These are phyloP conservation scores for Decapterus maruadsi DNA, from an alignment of 2,797 vertebrate genomes.

Conservation along the genomic window DNA sequence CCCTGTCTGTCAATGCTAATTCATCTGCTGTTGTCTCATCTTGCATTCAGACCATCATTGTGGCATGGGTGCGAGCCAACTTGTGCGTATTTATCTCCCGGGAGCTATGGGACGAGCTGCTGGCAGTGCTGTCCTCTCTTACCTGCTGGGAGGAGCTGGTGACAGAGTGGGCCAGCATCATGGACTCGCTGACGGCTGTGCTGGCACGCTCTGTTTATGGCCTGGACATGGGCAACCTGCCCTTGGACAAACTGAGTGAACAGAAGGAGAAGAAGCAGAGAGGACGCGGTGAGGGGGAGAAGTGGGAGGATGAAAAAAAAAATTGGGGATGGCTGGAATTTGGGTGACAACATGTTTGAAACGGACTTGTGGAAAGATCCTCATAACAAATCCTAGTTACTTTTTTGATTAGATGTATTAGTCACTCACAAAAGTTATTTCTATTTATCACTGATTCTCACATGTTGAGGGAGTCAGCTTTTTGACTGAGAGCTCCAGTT, in stretches of 20 bases:
- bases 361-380: not conserved
- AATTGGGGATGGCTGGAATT: conserved; percentile 10
- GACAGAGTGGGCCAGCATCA: conserved; percentile 96
- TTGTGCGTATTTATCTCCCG: conserved; percentile 96
- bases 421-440: not conserved
- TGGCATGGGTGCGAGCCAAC: conserved; percentile 98
- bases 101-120: conserved; percentile 98
- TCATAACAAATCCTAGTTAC: not conserved
- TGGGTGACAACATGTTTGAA: conserved; percentile 1
- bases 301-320: not conserved
- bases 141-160: conserved; percentile 98
- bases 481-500: not conserved
- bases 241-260: conserved; percentile 97
- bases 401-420: not conserved
- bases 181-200: conserved; percentile 97
- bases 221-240: conserved; percentile 95
- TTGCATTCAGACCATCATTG: conserved; percentile 92
- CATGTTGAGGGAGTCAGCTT: not conserved
- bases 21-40: conserved; percentile 28
- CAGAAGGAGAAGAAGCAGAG: conserved; percentile 98
- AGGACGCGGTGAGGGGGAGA: conserved; percentile 89
- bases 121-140: conserved; percentile 93
- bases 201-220: conserved; percentile 95
- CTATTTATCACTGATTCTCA: not conserved
- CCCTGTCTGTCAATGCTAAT: conserved; percentile 32